phyloP scores from a whole-genome alignment of 2,888 invertebrate genomes.

The Coelinius sp. region DNA sequence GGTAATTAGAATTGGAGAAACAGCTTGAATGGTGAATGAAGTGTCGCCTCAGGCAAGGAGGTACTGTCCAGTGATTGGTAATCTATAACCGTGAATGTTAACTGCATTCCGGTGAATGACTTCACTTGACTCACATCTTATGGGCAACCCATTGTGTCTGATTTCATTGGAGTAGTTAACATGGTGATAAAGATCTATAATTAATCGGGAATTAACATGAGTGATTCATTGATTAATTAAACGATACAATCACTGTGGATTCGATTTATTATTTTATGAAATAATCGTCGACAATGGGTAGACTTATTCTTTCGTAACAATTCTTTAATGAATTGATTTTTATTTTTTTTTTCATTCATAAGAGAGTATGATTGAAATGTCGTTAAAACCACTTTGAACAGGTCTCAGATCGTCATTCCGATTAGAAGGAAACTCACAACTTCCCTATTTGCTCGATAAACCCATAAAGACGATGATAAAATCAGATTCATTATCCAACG shows the following conservation, averaged over 20 bases:
- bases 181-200: not conserved
- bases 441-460: not conserved
- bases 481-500: not conserved
- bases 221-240: not conserved
- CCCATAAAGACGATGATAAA: not conserved
- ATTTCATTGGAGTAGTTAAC: not conserved
- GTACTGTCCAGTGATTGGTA: conserved; percentile 3
- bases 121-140: conserved; percentile 2
- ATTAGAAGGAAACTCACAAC: not conserved
- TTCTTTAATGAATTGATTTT: too few relatives aligned
- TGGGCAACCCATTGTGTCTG: not conserved
- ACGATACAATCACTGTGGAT: not conserved
- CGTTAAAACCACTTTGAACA: too few relatives aligned
- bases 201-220: not conserved
- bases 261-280: not conserved
- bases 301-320: too few relatives aligned
- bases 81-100: not conserved
- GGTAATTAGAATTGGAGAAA: conserved; percentile 7
- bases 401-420: not conserved
- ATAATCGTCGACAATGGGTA: too few relatives aligned
- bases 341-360: too few relatives aligned
- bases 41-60: not conserved
- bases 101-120: conserved; percentile 22
- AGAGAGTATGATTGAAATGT: too few relatives aligned
- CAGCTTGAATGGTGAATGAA: conserved; percentile 15